A percentile compares a stretch with the other conserved stretches of the same genome.
Evolutionary conservation across 2,797 vertebrate species (phyloP).

Genomic region (Aulostomus chinensis): DNA sequence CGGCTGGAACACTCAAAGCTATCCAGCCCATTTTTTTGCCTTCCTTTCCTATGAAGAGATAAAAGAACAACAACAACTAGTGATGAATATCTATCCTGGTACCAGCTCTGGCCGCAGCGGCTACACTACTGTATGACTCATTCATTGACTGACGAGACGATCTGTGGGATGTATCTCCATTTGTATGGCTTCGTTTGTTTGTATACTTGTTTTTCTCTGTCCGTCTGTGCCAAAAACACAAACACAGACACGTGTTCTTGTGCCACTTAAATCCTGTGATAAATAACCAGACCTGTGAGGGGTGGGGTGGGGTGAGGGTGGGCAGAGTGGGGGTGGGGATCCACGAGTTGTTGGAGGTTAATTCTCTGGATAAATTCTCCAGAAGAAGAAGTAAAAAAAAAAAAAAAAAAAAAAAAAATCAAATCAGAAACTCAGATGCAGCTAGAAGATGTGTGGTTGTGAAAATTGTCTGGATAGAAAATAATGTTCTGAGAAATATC

Average conservation of each 20-base stretch:
- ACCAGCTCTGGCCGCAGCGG: conserved; percentile 72
- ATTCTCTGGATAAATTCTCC: conserved; percentile 35
- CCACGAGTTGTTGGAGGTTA: conserved; percentile 17
- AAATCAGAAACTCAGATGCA: conserved; percentile 58
- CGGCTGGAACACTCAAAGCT: conserved; percentile 56
- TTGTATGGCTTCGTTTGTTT: conserved; percentile 61
- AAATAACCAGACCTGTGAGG: conserved; percentile 43
- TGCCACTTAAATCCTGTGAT: conserved; percentile 74
- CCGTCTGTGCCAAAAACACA: conserved; percentile 80
- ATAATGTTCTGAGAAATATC: too few species aligned
- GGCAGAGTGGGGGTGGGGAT: not conserved
- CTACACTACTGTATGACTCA: conserved; percentile 53
- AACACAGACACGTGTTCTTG: conserved; percentile 71
- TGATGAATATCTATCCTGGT: conserved; percentile 47
- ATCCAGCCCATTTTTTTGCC: conserved; percentile 66
- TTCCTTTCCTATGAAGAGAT: conserved; percentile 65
- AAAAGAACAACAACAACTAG: not conserved
- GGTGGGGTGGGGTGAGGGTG: conserved; percentile 15
- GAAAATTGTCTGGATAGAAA: not conserved
- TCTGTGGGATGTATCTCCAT: conserved; percentile 71
- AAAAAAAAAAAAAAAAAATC: too few species aligned
- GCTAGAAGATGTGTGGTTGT: conserved; percentile 24
- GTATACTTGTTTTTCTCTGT: conserved; percentile 52
- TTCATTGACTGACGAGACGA: conserved; percentile 62
- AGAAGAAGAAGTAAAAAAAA: too few species aligned